These are phyloP conservation scores for Speoplatyrhinus poulsoni DNA, from an alignment of 2,113 vertebrate genomes.

Conservation along the genomic window DNA sequence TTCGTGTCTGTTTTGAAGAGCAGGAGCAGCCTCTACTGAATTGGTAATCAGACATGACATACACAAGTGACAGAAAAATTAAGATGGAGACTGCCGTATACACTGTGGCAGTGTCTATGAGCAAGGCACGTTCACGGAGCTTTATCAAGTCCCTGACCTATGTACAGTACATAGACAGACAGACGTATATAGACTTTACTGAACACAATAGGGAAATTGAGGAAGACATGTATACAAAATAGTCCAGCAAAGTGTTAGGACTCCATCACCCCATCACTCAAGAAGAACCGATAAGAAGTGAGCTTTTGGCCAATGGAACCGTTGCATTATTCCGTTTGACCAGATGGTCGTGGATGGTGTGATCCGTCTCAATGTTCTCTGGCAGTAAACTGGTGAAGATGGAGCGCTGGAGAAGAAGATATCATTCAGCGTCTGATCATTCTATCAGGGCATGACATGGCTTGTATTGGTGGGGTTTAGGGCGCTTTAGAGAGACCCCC, in stretches of 20 bases:
- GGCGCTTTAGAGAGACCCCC: slow-evolving; percentile 51
- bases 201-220: no score
- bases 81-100: slow-evolving; percentile 26
- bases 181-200: background rate
- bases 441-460: slow-evolving; percentile 46
- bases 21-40: slow-evolving; percentile 36
- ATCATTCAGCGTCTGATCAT: slow-evolving; percentile 69
- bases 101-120: slow-evolving; percentile 9
- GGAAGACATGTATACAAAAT: no score
- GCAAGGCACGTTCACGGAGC: background rate
- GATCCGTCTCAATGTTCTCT: slow-evolving; percentile 58
- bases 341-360: slow-evolving; percentile 10
- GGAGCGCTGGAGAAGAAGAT: slow-evolving; percentile 62
- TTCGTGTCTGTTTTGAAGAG: slow-evolving; percentile 49
- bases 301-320: no score
- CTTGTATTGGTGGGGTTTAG: slow-evolving; percentile 53
- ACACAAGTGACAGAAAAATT: slow-evolving; percentile 51
- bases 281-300: no score
- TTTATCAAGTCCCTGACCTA: background rate
- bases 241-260: no score
- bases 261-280: no score
- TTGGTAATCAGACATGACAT: slow-evolving; percentile 22
- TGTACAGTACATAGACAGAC: background rate
- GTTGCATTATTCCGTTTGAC: slow-evolving; percentile 16
- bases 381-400: slow-evolving; percentile 51